Percentiles rank a stretch among this genome's conserved stretches.
These are phyloP conservation scores for Helicoverpa assulta DNA, from an alignment of 2,888 invertebrate species.

Conservation along the genomic window DNA sequence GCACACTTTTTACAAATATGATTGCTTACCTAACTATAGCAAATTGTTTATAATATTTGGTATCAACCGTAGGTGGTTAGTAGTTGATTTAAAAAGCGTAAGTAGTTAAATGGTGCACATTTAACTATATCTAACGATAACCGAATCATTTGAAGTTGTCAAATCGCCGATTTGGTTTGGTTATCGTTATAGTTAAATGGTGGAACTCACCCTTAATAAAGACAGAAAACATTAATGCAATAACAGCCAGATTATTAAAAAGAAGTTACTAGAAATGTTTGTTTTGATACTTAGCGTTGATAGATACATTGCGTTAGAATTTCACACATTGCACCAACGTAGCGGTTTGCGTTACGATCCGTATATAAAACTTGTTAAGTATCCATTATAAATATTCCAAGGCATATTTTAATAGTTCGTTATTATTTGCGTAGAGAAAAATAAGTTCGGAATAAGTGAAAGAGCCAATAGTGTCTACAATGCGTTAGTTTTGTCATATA, in stretches of 20 bases:
- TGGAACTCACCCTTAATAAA: too few relatives aligned
- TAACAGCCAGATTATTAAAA: not conserved
- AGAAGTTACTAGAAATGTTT: slow-evolving; percentile 29
- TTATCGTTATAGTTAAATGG: too few relatives aligned
- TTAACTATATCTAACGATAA: too few relatives aligned
- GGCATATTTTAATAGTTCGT: slow-evolving; percentile 33
- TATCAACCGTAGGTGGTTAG: too few relatives aligned
- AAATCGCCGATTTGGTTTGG: too few relatives aligned
- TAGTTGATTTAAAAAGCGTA: too few relatives aligned
- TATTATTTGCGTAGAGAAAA: slow-evolving; percentile 19
- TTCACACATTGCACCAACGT: slow-evolving; percentile 54
- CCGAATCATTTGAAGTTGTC: too few relatives aligned
- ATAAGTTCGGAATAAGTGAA: not conserved
- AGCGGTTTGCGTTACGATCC: slow-evolving; percentile 37
- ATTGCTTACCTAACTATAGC: too few relatives aligned
- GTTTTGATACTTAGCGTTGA: slow-evolving; percentile 31
- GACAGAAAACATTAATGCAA: too few relatives aligned
- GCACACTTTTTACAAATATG: too few relatives aligned
- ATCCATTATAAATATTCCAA: slow-evolving; percentile 38
- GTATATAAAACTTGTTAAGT: slow-evolving; percentile 52
- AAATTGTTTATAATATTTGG: too few relatives aligned
- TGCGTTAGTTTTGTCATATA: not conserved
- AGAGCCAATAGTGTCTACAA: not conserved
- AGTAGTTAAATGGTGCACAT: too few relatives aligned
- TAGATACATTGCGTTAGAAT: slow-evolving; percentile 46